Evolutionary conservation across 2,113 vertebrate genomes (phyloP).

Genomic region (Mobula hypostoma): DNA sequence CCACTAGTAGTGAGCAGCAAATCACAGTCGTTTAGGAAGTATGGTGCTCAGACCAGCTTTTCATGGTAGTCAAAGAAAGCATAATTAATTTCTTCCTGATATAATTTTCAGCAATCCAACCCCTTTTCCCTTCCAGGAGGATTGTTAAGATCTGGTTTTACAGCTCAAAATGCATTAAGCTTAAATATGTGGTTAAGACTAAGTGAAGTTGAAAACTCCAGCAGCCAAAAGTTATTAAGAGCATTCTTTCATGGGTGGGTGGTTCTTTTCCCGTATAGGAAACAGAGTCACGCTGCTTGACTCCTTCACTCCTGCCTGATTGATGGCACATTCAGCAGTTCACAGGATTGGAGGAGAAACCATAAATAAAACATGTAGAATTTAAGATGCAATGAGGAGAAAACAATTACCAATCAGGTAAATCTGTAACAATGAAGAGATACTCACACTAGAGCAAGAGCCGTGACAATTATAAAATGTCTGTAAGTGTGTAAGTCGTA

Average conservation of each 20-base stretch:
- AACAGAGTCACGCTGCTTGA: not conserved
- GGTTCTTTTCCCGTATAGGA: not conserved
- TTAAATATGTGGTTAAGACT: slow-evolving; percentile 5
- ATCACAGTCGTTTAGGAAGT: not conserved
- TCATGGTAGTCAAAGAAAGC: not conserved
- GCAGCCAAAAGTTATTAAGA: not conserved
- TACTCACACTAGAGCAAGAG: not conserved
- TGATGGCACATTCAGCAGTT: not conserved
- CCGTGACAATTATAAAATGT: not conserved
- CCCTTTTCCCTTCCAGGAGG: not conserved
- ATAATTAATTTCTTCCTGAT: not conserved
- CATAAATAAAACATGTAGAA: not conserved
- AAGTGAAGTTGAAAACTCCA: not conserved
- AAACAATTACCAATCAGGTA: not conserved
- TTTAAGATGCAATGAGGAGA: not conserved
- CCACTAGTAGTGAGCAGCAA: not conserved
- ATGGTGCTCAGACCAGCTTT: not conserved
- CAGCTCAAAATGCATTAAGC: not conserved
- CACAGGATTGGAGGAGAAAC: not conserved
- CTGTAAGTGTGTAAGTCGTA: not conserved
- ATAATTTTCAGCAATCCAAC: too few species aligned
- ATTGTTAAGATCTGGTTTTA: not conserved
- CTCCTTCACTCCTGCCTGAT: not conserved
- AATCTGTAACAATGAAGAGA: not conserved
- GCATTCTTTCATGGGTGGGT: not conserved